Conservation (phyloP, 1,140 invertebrate species). For the Scaptomyza graminum region DNA sequence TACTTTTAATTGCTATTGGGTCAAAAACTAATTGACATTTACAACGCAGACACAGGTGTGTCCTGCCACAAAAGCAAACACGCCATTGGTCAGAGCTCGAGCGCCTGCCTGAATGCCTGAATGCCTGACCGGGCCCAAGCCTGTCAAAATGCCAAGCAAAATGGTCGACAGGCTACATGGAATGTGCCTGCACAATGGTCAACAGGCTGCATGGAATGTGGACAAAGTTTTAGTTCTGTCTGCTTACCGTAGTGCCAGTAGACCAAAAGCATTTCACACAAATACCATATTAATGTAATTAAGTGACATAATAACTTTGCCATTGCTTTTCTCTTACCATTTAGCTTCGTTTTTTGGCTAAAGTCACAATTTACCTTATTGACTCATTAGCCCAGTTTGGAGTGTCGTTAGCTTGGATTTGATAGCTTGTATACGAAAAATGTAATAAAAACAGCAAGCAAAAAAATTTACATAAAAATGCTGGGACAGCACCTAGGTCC, state of each 20-base stretch:
- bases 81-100: constrained; percentile 1
- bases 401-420: constrained; percentile 66
- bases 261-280: constrained; percentile 32
- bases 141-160: constrained; percentile 57
- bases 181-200: constrained; percentile 24
- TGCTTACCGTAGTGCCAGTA: neutral
- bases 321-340: neutral
- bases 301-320: constrained; percentile 66
- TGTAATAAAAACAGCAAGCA: constrained; percentile 70
- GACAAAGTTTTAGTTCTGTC: constrained; percentile 13
- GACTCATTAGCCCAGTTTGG: constrained; percentile 75
- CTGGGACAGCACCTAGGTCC: neutral
- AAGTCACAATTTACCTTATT: constrained; percentile 68
- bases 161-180: constrained; percentile 34
- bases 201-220: constrained; percentile 31
- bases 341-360: constrained; percentile 20
- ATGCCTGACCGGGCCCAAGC: constrained; percentile 15
- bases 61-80: constrained; percentile 41
- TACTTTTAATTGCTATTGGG: constrained; percentile 60
- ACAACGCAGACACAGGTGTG: constrained; percentile 63
- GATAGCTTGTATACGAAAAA: constrained; percentile 40
- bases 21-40: constrained; percentile 70
- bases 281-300: constrained; percentile 77
- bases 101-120: constrained; percentile 4
- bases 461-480: constrained; percentile 71